Percentiles rank a stretch among this genome's conserved stretches.
phyloP scores from a whole-genome alignment of 2,888 invertebrate genomes.

The Pristionchus maxplancki region DNA sequence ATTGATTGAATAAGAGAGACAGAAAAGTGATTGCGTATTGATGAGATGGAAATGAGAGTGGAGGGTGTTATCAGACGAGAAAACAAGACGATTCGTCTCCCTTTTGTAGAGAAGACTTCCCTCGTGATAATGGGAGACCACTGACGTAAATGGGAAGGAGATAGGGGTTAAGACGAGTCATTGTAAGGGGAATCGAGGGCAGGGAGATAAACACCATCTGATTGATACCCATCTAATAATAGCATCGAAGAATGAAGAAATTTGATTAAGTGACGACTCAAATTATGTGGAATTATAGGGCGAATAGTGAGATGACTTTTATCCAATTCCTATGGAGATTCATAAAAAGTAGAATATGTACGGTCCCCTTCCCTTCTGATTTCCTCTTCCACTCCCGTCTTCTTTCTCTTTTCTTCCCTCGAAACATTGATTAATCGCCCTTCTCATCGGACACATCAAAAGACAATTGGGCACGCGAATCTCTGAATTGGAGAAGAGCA shows the following conservation, averaged over 20 bases:
- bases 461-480: conserved; percentile 45
- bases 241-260: background rate
- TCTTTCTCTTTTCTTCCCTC: conserved; percentile 23
- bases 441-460: conserved; percentile 42
- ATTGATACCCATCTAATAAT: background rate
- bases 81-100: conserved; percentile 16
- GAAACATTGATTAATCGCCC: conserved; percentile 35
- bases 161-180: conserved; percentile 18
- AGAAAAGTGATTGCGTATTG: background rate
- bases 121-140: conserved; percentile 29
- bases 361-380: background rate
- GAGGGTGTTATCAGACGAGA: conserved; percentile 16
- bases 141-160: background rate
- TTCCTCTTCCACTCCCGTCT: background rate
- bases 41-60: background rate
- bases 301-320: too few species aligned
- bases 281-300: too few species aligned
- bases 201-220: background rate
- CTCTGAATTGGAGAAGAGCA: conserved; percentile 7
- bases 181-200: background rate
- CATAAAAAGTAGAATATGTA: too few species aligned
- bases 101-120: conserved; percentile 27
- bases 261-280: too few species aligned
- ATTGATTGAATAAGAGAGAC: background rate
- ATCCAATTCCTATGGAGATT: too few species aligned